Base-by-base conservation (phyloP, 2,888 invertebrate species). In the Charanyca ferruginea region DNA sequence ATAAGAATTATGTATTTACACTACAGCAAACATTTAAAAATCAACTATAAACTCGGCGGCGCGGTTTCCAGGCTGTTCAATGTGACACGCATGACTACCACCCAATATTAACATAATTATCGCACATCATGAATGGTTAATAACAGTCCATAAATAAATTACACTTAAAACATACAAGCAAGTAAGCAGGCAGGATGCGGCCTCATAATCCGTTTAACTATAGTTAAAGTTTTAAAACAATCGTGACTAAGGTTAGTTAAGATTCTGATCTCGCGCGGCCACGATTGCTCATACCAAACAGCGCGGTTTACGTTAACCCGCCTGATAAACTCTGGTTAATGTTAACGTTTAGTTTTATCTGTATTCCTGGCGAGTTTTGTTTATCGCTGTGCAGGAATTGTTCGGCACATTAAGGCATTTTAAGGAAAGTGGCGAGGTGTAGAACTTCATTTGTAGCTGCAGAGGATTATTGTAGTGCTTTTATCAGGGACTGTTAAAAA, bases 181-280 rank as follows among this genome's bases (percentile, higher is more conserved):
- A 53, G 66, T 59, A 67, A 72, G 57, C 79, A 76, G 79, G 65
- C 80, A 79, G 81, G 80, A 81, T 84, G 78, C 81, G 82, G 80
- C 84, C 82, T 80, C 70, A 77, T 77, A 80, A 81, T 78, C 77
- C 67, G 76, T 77, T 83, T 83, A 83, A 85, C 77, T 79, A 58
- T 51, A 47, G 73, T 72, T 74, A 49, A 78, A 78, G 54, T 62
- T 84, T 80, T 79, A 80, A 83, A 85, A 81, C 80, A 83, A 83
- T 93, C 94, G 94, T 95, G 94, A 94, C 93, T 91, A 85, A 85
- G 70, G 82, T 90, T 92, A 90, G 89, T 94, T 94, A 90, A 93
- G 93, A 95, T 95, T 93, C 92, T 77, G 84, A 94, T 93, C 94
- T 88, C 87, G 91, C 82, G 70, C 84, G 85, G 84, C 82, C 79